Conservation (phyloP, 1,140 invertebrate genomes). For the Orchesella cincta region DNA sequence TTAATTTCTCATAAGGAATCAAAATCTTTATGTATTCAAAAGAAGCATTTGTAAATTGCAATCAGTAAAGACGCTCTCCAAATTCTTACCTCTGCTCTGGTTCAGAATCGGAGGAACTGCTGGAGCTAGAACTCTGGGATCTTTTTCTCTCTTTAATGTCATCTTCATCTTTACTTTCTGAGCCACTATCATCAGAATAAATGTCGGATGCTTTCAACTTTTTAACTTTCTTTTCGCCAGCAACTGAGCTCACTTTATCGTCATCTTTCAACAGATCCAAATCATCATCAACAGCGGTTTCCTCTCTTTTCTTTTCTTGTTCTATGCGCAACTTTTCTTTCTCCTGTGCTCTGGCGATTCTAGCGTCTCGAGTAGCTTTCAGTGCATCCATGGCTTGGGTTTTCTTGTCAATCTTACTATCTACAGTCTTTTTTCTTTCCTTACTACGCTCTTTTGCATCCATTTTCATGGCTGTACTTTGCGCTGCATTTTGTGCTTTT, state of each 20-base stretch:
- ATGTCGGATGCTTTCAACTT: slow-evolving; percentile 91
- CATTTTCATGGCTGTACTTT: slow-evolving; percentile 62
- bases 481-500: slow-evolving; percentile 55
- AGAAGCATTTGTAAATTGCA: neutral
- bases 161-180: slow-evolving; percentile 68
- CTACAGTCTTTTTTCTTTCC: slow-evolving; percentile 88
- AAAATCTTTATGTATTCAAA: slow-evolving; percentile 14
- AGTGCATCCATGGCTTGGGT: slow-evolving; percentile 88
- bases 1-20: slow-evolving; percentile 11
- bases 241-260: slow-evolving; percentile 56
- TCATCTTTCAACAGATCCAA: slow-evolving; percentile 63
- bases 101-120: slow-evolving; percentile 60
- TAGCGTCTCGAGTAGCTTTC: slow-evolving; percentile 85
- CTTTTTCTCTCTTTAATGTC: slow-evolving; percentile 30
- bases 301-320: slow-evolving; percentile 55
- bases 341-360: slow-evolving; percentile 67
- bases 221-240: slow-evolving; percentile 61
- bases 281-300: slow-evolving; percentile 58
- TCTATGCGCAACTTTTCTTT: slow-evolving; percentile 60
- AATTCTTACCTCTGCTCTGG: slow-evolving; percentile 56
- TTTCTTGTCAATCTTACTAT: slow-evolving; percentile 81
- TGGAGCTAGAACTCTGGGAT: slow-evolving; percentile 47
- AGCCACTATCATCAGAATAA: slow-evolving; percentile 91
- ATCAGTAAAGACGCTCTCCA: too few species aligned
- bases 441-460: slow-evolving; percentile 79